Percentiles rank a stretch among this genome's conserved stretches.
phyloP scores from a whole-genome alignment of 2,888 invertebrate genomes.

The Cylindroiulus punctatus region DNA sequence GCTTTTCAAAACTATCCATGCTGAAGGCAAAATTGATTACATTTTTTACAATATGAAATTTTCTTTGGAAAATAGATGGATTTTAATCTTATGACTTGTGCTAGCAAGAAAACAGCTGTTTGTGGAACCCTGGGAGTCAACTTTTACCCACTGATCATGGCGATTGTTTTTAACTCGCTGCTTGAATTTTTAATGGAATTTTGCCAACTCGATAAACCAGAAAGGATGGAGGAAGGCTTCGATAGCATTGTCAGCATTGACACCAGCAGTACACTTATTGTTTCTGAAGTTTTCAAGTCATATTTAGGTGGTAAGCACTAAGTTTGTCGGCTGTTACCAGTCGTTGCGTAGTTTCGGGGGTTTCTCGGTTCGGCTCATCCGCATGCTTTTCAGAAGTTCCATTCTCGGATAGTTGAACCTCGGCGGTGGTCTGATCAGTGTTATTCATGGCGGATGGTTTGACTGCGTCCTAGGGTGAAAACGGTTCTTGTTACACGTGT shows the following conservation, averaged over 20 bases:
- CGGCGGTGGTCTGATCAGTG: neutral
- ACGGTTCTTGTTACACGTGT: neutral
- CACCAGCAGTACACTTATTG: too few relatives aligned
- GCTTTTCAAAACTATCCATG: neutral
- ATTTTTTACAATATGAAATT: neutral
- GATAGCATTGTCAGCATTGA: too few relatives aligned
- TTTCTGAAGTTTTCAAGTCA: neutral
- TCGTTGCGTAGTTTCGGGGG: neutral
- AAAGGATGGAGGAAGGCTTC: too few relatives aligned
- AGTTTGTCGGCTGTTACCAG: neutral
- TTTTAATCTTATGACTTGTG: too few relatives aligned
- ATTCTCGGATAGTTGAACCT: neutral
- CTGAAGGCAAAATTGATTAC: too few relatives aligned
- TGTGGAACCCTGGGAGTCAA: too few relatives aligned
- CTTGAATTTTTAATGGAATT: neutral
- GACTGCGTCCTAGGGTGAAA: neutral
- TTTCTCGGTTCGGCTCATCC: neutral
- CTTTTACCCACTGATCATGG: neutral
- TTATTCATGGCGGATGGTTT: slow-evolving; percentile 8
- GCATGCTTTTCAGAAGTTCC: neutral
- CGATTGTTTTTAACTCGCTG: neutral
- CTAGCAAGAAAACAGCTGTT: too few relatives aligned
- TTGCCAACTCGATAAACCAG: too few relatives aligned
- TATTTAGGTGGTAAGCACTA: too few relatives aligned
- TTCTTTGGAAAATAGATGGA: neutral